Base-by-base conservation (phyloP, 2,113 vertebrate genomes). In the Podiceps cristatus region DNA sequence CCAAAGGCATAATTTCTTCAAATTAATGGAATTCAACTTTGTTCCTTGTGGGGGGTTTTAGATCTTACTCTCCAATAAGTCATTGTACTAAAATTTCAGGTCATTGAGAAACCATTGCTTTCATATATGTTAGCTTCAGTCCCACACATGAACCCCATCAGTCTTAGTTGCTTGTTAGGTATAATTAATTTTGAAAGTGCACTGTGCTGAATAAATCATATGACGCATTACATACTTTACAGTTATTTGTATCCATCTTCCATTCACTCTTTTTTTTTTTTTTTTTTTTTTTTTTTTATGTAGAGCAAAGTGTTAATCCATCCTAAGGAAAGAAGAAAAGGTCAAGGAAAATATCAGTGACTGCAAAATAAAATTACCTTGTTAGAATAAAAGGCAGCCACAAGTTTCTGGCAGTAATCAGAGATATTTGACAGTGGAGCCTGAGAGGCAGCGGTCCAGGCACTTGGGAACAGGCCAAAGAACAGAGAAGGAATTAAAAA, bases 1-100 rank as follows among this genome's bases (percentile, higher is more conserved):
- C 33, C 69, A 84, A 84, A 92, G 83, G 72, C 79, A 81, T 95
- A 91, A 97, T 97, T 96, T 95, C 55, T 75, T 96, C 29, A 92
- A 97, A 96, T 95, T 90, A 95, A 85, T 66, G 52, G 45, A 62
- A 90, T 93, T 95, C 64, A 71, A 67, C 56, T 60, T 86, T 60
- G 50, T 60, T 91, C 72, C 75, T 86, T 64, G 47, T 20, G 9
- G 58, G 59, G 40, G n/a, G 18, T 14, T 83, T 92, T 85, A 88
- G 72, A 63, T 72, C 74, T 78, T 80, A 52, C 44, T 47, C 64
- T 94, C 27, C 71, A 75, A 79, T 78, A 96, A 94, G 56, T 92
- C 37, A 84, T 47, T 94, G 40, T 92, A 75, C 76, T 89, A 68
- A 95, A 90, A 97, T 96, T 95, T 81, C 76, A 81, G 76, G 91